Conservation (phyloP, 2,113 vertebrate genomes). For the Nycticorax nycticorax region DNA sequence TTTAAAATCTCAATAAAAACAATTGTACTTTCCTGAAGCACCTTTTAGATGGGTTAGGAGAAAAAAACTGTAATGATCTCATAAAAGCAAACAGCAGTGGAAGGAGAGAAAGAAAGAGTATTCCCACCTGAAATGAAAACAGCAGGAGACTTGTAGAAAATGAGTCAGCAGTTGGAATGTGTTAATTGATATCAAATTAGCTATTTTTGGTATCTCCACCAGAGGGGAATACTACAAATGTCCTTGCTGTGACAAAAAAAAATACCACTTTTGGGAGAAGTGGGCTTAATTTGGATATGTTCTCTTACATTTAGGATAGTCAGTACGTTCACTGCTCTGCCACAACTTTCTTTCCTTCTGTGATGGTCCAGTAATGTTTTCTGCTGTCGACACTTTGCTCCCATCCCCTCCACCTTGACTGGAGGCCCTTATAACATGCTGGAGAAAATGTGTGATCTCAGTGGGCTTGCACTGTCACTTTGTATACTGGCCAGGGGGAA, state of each 20-base stretch:
- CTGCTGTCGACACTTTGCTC: background rate
- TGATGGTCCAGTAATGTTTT: background rate
- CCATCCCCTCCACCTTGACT: background rate
- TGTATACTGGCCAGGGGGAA: background rate
- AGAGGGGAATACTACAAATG: background rate
- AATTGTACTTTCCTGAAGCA: background rate
- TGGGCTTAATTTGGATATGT: background rate
- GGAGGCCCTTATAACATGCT: background rate
- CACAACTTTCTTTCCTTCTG: background rate
- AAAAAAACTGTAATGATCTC: background rate
- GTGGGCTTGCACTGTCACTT: background rate
- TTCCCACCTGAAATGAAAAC: background rate
- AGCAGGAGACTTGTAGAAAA: background rate
- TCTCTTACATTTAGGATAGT: background rate
- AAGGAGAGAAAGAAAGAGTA: background rate
- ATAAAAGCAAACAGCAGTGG: background rate
- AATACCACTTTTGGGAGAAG: background rate
- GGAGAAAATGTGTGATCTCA: background rate
- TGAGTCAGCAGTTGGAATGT: background rate
- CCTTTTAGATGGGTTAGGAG: background rate
- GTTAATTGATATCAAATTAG: background rate
- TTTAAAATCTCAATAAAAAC: background rate
- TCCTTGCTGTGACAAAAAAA: background rate
- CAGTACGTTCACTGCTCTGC: background rate
- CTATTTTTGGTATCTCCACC: background rate